phyloP scores from a whole-genome alignment of 2,797 vertebrate species.

The Pseudocheirus occidentalis region DNA sequence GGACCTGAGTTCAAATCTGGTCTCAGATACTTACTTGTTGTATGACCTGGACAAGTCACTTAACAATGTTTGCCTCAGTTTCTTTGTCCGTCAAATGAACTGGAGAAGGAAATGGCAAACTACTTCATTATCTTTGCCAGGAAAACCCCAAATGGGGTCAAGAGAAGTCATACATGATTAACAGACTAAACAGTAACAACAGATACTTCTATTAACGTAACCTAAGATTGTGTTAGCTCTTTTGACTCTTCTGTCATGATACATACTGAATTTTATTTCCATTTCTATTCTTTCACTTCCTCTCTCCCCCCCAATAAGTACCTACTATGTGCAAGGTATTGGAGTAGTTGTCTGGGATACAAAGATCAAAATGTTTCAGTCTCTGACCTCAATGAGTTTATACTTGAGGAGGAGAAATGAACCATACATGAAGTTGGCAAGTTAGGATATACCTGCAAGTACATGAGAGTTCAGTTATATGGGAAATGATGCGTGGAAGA shows the following conservation, averaged over 20 bases:
- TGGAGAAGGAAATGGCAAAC: background rate
- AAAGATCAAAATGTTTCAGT: background rate
- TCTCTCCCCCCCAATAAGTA: fast-evolving
- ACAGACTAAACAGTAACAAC: background rate
- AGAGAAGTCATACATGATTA: background rate
- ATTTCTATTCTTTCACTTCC: background rate
- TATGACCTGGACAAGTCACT: background rate
- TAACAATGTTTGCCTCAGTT: background rate
- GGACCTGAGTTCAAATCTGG: background rate
- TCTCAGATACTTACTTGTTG: background rate
- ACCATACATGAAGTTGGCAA: background rate
- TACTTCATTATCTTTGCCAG: background rate
- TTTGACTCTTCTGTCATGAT: background rate
- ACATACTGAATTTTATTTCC: background rate
- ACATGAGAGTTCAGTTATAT: background rate
- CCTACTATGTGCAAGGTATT: background rate
- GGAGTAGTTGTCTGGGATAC: background rate
- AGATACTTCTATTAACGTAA: background rate
- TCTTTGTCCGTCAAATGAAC: background rate
- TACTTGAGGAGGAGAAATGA: background rate
- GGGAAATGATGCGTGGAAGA: background rate
- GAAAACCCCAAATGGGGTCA: background rate
- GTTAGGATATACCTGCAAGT: background rate
- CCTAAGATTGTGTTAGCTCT: background rate
- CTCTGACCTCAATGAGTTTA: background rate